These are phyloP conservation scores for Coryphaenoides rupestris DNA, from an alignment of 2,113 vertebrate genomes.

Conservation along the genomic window DNA sequence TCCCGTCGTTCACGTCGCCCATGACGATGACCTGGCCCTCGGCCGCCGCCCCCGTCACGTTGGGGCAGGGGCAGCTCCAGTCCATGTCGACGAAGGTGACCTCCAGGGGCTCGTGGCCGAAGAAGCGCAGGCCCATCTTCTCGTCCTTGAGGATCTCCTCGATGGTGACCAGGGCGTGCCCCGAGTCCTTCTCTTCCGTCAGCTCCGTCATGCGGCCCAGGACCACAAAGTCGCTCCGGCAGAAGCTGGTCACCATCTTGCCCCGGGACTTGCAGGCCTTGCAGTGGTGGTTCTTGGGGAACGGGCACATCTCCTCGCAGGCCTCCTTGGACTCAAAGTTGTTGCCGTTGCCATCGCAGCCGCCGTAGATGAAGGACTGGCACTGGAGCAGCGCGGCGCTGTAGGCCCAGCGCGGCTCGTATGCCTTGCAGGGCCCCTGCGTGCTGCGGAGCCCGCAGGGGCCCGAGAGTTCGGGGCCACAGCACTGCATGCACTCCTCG, in stretches of 20 bases:
- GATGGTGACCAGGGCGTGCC: constrained; percentile 85
- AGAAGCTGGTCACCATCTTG: constrained; percentile 96
- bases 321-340: constrained; percentile 93
- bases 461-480: constrained; percentile 81
- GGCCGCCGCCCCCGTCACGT: constrained; percentile 76
- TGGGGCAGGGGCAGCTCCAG: constrained; percentile 95
- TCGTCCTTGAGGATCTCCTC: constrained; percentile 96
- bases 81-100: constrained; percentile 92
- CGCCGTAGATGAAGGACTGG: constrained; percentile 91
- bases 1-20: constrained; percentile 87
- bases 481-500: constrained; percentile 85
- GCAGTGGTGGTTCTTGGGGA: constrained; percentile 83
- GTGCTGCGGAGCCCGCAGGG: constrained; percentile 82
- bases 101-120: constrained; percentile 89
- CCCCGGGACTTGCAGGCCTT: constrained; percentile 85
- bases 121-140: constrained; percentile 95
- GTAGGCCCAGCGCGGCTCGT: constrained; percentile 90
- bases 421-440: constrained; percentile 92
- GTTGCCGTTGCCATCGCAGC: constrained; percentile 93
- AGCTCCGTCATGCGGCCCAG: constrained; percentile 86
- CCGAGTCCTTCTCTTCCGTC: constrained; percentile 83
- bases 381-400: constrained; percentile 81
- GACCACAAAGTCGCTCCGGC: constrained; percentile 91
- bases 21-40: constrained; percentile 92
- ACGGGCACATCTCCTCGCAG: constrained; percentile 90